Evolutionary conservation across 2,888 invertebrate species (phyloP), one percentile per base, ranked within the genome.

Genomic region (Drosophila neoperkinsi): DNA sequence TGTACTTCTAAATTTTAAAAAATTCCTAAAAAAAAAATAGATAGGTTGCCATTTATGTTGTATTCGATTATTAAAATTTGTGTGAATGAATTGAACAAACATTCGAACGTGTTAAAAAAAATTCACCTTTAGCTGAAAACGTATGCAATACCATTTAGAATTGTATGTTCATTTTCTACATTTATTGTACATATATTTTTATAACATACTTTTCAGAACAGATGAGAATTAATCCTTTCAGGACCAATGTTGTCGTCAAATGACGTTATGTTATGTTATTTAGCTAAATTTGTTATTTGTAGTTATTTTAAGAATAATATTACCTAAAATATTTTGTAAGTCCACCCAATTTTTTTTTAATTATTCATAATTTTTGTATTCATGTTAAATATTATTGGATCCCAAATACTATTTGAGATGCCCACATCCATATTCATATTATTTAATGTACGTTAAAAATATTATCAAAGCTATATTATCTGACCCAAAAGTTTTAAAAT

Each of bases 181-280:
- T 46, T 46, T 7, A 21, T n/a, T n/a, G 33, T 50, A 10, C 0
- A n/a, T 3, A 0, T 11, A n/a, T n/a, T 49, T 28, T 0, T 34
- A 16, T 49, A 59, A 28, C 49, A 49, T 59, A 59, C 49, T 59
- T 59, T 49, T 49, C 3, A 4, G 49, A n/a, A n/a, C 13, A n/a
- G 2, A 43, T 11, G 4, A 51, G 11, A 28, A 28, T 3, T 18
- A 18, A 28, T 16, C 3, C 2, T 18, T 28, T 50, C 18, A 25
- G 21, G 16, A 25, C 21, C 46, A 41, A 10, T 41, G 41, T n/a
- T 41, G 4, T 41, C 4, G 2, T 41, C 41, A 41, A 25, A 25
- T 25, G 25, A 25, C 25, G 25, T 25, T 25, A 25, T 25, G 25
- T 5, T 41, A n/a, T 25, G 25, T 10, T 41, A n/a, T n/a, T 41